Evolutionary conservation across 2,113 vertebrate genomes (phyloP).

Genomic region (Cephalophus harveyi): DNA sequence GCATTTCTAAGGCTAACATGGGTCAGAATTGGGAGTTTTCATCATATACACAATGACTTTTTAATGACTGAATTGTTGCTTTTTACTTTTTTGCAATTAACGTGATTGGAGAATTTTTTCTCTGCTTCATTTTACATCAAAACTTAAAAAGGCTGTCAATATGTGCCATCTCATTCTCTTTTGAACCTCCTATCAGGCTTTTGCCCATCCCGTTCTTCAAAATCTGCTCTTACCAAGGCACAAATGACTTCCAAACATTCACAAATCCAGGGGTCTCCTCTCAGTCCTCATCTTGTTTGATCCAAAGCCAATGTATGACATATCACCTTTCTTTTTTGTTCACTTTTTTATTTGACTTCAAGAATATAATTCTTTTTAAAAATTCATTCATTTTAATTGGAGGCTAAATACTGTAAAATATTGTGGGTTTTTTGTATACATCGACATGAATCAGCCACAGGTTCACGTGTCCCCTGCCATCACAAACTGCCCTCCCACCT

Average conservation of each 20-base stretch:
- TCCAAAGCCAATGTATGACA: background rate
- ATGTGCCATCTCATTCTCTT: background rate
- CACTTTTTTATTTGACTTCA: background rate
- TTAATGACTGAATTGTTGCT: background rate
- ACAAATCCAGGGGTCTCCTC: background rate
- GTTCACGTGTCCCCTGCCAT: background rate
- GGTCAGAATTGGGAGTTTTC: background rate
- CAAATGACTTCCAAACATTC: background rate
- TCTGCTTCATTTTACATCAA: background rate
- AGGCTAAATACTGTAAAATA: background rate
- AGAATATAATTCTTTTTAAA: background rate
- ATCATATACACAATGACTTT: background rate
- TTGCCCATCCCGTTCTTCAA: background rate
- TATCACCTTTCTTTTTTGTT: background rate
- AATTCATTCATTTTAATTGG: background rate
- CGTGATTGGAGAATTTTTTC: background rate
- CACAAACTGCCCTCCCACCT: background rate
- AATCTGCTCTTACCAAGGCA: background rate
- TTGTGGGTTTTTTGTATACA: background rate
- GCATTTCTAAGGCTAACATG: background rate
- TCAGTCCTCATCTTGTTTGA: background rate
- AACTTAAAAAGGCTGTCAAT: background rate
- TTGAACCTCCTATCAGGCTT: background rate
- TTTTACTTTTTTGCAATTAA: background rate
- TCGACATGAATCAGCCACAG: background rate